phyloP scores from a whole-genome alignment of 2,113 vertebrate genomes.

The Seriola rivoliana region DNA sequence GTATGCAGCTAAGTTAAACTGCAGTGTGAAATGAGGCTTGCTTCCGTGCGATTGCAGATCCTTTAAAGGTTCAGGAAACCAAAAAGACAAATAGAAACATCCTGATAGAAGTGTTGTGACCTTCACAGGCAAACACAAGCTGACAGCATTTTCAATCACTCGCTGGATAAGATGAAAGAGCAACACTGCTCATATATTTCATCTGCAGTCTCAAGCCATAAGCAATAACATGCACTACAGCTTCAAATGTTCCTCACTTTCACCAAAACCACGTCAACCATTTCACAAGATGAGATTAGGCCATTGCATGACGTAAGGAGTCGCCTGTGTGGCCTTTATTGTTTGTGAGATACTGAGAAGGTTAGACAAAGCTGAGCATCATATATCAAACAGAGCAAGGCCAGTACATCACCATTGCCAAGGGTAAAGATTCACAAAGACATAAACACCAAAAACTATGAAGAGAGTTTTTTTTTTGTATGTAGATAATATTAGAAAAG shows the following conservation, averaged over 20 bases:
- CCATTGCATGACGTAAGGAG: constrained; percentile 52
- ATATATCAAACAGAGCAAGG: constrained; percentile 62
- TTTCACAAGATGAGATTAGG: constrained; percentile 60
- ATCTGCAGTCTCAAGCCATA: constrained; percentile 41
- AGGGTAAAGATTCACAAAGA: constrained; percentile 5
- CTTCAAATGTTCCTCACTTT: constrained; percentile 46
- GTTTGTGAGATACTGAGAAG: constrained; percentile 44
- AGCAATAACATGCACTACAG: constrained; percentile 11
- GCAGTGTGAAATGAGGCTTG: constrained; percentile 8
- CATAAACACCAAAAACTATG: constrained; percentile 12
- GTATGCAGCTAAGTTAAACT: constrained; percentile 11
- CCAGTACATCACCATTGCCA: constrained; percentile 18
- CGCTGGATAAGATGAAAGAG: constrained; percentile 39
- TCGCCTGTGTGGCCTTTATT: constrained; percentile 26
- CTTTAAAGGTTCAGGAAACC: constrained; percentile 44
- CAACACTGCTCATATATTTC: constrained; percentile 22
- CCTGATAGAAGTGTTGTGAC: constrained; percentile 54
- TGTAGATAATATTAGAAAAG: background rate
- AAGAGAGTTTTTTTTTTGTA: background rate
- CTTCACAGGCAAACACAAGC: constrained; percentile 57
- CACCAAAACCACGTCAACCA: constrained; percentile 50
- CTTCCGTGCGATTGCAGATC: constrained; percentile 13
- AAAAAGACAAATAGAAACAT: constrained; percentile 39
- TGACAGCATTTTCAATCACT: constrained; percentile 63
- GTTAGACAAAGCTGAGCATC: constrained; percentile 37